Evolutionary conservation across 2,113 vertebrate genomes (phyloP), one percentile per base, ranked within the genome.

Genomic region (Spermophilus dauricus): DNA sequence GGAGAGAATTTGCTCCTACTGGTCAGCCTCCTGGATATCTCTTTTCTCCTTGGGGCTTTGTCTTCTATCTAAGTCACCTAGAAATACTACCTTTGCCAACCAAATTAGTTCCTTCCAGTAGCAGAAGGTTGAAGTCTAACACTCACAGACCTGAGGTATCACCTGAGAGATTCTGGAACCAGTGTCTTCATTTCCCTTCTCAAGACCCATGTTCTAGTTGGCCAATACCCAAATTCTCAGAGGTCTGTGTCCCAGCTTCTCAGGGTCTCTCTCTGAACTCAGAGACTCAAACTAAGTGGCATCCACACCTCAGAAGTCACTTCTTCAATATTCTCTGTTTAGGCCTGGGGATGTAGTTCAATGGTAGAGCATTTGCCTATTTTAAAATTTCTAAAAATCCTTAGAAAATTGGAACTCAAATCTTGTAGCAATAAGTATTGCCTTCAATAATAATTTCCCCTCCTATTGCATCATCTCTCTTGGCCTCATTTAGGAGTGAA

Each of bases 371-470:
- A 28, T 24, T 63, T 63, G 61, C 61, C 61, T 63, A 26, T 80
- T 90, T 86, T 86, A 13, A 42, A 87, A 94, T 81, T 61, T 22
- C 51, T 92, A 42, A 90, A 86, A 51, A 13, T 83, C 34, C 56
- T 78, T 65, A 48, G n/a, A 20, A 70, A 89, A 56, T 86, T 89
- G 48, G 78, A 93, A 89, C 94, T 84, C 48, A 84, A 78, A 78
- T 92, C 51, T 89, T 53, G 24, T 51, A 48, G 30, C 32, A 58
- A 13, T 76, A n/a, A 94, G 48, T 48, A 58, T 51, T 39, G 24
- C 42, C 14, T 58, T 94, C 81, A 94, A 28, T 45, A 69, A 63
- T 75, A 26, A 76, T 84, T 75, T 95, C 28, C 37, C 51, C 63
- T 22, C 8, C 42, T 88, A 37, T 82, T 70, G 39, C 22, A 80